These are phyloP conservation scores for Rattus norvegicus DNA, from an alignment of 2,113 vertebrate genomes.

Conservation along the genomic window DNA sequence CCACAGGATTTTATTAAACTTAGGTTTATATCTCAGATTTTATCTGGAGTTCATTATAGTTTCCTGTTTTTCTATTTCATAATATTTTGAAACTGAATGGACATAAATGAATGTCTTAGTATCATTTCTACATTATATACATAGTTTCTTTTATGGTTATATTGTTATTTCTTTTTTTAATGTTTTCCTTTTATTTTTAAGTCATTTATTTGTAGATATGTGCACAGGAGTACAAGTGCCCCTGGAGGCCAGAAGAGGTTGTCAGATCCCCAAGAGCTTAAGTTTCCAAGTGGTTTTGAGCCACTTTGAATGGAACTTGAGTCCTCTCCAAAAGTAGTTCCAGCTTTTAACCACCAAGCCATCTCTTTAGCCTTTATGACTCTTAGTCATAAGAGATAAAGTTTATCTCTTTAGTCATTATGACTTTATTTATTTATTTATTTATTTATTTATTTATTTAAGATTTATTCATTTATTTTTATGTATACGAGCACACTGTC, in stretches of 20 bases:
- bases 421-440: too few relatives aligned
- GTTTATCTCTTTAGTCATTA: background rate
- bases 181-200: background rate
- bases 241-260: background rate
- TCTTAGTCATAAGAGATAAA: too few relatives aligned
- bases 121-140: constrained; percentile 2
- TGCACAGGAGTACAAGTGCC: background rate
- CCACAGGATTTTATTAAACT: constrained; percentile 52
- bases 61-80: constrained; percentile 41
- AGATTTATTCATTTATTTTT: too few relatives aligned
- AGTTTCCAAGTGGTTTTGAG: background rate
- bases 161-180: background rate
- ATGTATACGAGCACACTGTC: too few relatives aligned
- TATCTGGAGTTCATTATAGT: constrained; percentile 2
- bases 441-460: too few relatives aligned
- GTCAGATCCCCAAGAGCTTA: background rate
- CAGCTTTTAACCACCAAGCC: background rate
- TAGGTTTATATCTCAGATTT: constrained; percentile 40
- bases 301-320: background rate
- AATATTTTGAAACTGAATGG: constrained; percentile 3
- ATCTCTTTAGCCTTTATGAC: background rate
- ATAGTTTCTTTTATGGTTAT: constrained; percentile 8
- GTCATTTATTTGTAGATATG: background rate
- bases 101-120: background rate
- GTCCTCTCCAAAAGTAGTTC: background rate